phyloP scores from a whole-genome alignment of 2,888 invertebrate genomes.

The Synanthedon vespiformis region DNA sequence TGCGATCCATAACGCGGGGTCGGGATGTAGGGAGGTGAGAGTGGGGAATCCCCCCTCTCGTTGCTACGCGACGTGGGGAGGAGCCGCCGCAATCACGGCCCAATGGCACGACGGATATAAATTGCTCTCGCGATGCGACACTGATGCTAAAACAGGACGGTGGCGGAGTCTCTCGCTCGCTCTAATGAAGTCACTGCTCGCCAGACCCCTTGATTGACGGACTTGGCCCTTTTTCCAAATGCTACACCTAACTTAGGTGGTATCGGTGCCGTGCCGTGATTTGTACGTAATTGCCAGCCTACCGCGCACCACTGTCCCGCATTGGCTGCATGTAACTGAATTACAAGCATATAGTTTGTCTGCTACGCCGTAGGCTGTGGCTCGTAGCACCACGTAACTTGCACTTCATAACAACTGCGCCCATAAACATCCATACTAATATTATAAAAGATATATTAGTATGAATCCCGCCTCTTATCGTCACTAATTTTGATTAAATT shows the following conservation, averaged over 20 bases:
- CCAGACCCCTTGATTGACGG: constrained; percentile 62
- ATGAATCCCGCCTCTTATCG: no score
- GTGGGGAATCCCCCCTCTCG: constrained; percentile 53
- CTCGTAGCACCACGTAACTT: constrained; percentile 1
- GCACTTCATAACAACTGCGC: constrained; percentile 4
- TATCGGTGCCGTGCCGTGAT: constrained; percentile 53
- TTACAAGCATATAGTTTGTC: constrained; percentile 14
- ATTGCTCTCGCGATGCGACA: constrained; percentile 67
- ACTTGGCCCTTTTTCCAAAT: constrained; percentile 56
- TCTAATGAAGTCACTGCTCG: constrained; percentile 65
- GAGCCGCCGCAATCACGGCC: constrained; percentile 71
- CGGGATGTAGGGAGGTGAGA: constrained; percentile 26
- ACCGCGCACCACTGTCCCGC: constrained; percentile 14
- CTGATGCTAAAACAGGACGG: constrained; percentile 44
- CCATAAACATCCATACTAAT: no score
- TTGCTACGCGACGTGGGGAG: constrained; percentile 76
- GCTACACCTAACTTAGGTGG: constrained; percentile 41
- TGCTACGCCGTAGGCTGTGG: constrained; percentile 10
- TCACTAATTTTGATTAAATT: no score
- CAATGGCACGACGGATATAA: constrained; percentile 72
- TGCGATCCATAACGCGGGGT: constrained; percentile 66
- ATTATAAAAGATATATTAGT: no score
- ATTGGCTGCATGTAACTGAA: constrained; percentile 19
- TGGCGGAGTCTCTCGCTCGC: constrained; percentile 28
- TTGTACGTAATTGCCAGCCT: constrained; percentile 40